These are phyloP conservation scores for Capromys pilorides DNA, from an alignment of 2,797 vertebrate genomes.

Conservation along the genomic window DNA sequence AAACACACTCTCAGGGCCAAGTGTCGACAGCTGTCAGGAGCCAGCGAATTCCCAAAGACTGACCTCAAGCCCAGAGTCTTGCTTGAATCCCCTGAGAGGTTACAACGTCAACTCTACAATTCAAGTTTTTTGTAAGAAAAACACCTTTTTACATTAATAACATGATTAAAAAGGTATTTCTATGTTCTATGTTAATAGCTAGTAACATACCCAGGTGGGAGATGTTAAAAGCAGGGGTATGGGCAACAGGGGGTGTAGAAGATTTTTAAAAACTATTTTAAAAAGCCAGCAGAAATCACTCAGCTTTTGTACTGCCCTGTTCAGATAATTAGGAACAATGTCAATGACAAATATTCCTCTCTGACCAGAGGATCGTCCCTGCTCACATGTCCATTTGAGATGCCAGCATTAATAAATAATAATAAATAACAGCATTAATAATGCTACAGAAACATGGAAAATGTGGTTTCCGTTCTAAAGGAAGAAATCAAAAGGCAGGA, in stretches of 20 bases:
- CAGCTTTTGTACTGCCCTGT: neutral
- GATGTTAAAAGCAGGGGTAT: neutral
- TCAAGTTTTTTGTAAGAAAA: neutral
- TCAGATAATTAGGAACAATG: neutral
- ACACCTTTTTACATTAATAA: neutral
- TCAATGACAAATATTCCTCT: neutral
- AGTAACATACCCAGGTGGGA: neutral
- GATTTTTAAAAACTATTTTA: neutral
- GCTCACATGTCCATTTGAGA: neutral
- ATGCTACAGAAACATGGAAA: neutral
- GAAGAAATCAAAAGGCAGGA: conserved; percentile 11
- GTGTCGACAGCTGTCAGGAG: neutral
- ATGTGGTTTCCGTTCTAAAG: neutral
- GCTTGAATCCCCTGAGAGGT: neutral
- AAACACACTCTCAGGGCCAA: neutral
- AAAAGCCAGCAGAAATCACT: neutral
- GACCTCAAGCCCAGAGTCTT: fast-evolving
- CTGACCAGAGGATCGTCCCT: neutral
- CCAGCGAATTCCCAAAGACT: neutral
- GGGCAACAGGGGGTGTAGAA: neutral
- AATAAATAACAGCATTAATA: neutral
- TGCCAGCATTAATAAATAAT: no score
- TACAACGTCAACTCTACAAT: conserved; percentile 42
- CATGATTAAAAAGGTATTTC: neutral
- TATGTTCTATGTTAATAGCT: neutral